Evolutionary conservation across 2,888 invertebrate species (phyloP).

Genomic region (Lumbricus terrestris): DNA sequence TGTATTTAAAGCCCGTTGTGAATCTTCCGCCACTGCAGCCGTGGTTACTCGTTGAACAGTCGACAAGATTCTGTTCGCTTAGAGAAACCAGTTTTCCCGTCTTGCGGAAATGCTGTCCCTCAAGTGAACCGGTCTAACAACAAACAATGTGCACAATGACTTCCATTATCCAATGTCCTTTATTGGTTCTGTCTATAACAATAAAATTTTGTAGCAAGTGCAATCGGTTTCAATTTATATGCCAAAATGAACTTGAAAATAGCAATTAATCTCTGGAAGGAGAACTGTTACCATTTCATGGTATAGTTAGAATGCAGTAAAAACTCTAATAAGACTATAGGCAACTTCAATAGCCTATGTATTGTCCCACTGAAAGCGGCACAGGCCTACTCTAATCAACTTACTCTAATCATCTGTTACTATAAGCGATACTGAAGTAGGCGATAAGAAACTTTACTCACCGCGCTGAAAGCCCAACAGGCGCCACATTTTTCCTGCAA

Average conservation of each 20-base stretch:
- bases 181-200: too few relatives aligned
- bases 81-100: slow-evolving; percentile 67
- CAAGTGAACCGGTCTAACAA: slow-evolving; percentile 69
- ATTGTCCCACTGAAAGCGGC: too few relatives aligned
- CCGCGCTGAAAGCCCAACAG: slow-evolving; percentile 84
- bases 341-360: too few relatives aligned
- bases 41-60: slow-evolving; percentile 53
- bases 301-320: too few relatives aligned
- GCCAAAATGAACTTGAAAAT: too few relatives aligned
- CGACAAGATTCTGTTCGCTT: slow-evolving; percentile 44
- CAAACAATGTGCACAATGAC: neutral
- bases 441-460: slow-evolving; percentile 60
- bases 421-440: neutral
- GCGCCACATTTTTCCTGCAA: slow-evolving; percentile 76
- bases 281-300: too few relatives aligned
- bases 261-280: too few relatives aligned
- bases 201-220: too few relatives aligned
- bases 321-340: too few relatives aligned
- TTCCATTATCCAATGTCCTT: too few relatives aligned
- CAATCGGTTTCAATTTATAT: too few relatives aligned
- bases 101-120: slow-evolving; percentile 58
- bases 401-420: neutral
- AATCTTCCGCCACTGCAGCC: slow-evolving; percentile 43
- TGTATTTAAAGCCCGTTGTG: slow-evolving; percentile 46
- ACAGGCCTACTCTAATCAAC: too few relatives aligned